Conservation (phyloP, 2,797 vertebrate genomes). For the Melanotaenia nigrans region DNA sequence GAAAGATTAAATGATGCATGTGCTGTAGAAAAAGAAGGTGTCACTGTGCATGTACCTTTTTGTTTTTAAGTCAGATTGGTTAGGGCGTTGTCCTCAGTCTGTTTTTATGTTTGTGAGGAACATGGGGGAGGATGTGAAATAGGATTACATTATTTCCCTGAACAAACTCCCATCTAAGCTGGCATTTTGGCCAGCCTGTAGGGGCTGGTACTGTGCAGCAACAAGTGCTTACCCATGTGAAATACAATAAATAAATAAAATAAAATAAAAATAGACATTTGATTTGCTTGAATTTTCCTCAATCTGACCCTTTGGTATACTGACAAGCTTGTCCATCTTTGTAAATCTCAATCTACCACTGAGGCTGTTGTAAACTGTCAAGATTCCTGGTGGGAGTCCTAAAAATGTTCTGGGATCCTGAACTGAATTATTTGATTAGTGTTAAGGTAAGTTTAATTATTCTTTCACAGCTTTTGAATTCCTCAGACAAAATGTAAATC, state of each 20-base stretch:
- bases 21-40: not conserved
- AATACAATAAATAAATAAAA: not conserved
- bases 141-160: not conserved
- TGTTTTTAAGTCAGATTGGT: not conserved
- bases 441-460: not conserved
- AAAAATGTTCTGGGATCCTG: not conserved
- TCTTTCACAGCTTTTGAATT: no score
- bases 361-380: not conserved
- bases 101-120: not conserved
- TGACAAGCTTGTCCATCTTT: not conserved
- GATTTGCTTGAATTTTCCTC: not conserved
- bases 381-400: conserved; percentile 6
- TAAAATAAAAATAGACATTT: not conserved
- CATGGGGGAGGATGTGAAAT: not conserved
- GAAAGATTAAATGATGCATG: not conserved
- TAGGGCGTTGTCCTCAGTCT: not conserved
- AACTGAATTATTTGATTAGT: conserved; percentile 1
- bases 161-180: not conserved
- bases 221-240: not conserved
- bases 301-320: not conserved
- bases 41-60: not conserved
- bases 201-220: not conserved
- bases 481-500: not conserved
- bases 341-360: not conserved
- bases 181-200: not conserved